Percentiles rank a stretch among this genome's conserved stretches.
phyloP scores from a whole-genome alignment of 2,797 vertebrate species.

The Varecia variegata region DNA sequence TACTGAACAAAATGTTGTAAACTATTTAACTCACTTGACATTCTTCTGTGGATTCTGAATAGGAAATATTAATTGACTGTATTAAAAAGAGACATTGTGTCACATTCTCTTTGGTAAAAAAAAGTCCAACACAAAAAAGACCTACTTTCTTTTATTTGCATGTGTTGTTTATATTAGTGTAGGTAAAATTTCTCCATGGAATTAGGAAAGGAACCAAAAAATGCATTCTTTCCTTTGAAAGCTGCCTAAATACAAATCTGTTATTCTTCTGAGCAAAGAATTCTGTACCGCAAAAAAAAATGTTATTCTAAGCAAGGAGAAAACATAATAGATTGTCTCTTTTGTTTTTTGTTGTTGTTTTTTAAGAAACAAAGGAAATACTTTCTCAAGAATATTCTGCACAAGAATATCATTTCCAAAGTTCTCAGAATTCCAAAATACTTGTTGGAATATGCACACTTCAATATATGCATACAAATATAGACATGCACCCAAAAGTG shows the following conservation, averaged over 20 bases:
- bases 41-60: slow-evolving; percentile 22
- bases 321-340: neutral
- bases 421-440: neutral
- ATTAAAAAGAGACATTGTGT: neutral
- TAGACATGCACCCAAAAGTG: neutral
- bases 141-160: neutral
- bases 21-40: neutral
- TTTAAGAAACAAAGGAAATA: slow-evolving; percentile 3
- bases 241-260: slow-evolving; percentile 3
- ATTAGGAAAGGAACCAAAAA: neutral
- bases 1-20: neutral
- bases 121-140: neutral
- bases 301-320: slow-evolving; percentile 1
- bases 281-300: slow-evolving; percentile 32
- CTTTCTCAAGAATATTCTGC: neutral
- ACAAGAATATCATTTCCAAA: neutral
- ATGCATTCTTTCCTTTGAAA: slow-evolving; percentile 7
- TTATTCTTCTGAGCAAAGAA: slow-evolving; percentile 6
- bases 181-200: neutral
- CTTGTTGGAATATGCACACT: neutral
- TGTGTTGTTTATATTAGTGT: neutral
- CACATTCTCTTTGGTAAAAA: neutral
- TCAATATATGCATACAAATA: neutral
- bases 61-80: neutral
- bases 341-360: neutral